phyloP scores from a whole-genome alignment of 2,113 vertebrate genomes.

The Rafetus swinhoei region DNA sequence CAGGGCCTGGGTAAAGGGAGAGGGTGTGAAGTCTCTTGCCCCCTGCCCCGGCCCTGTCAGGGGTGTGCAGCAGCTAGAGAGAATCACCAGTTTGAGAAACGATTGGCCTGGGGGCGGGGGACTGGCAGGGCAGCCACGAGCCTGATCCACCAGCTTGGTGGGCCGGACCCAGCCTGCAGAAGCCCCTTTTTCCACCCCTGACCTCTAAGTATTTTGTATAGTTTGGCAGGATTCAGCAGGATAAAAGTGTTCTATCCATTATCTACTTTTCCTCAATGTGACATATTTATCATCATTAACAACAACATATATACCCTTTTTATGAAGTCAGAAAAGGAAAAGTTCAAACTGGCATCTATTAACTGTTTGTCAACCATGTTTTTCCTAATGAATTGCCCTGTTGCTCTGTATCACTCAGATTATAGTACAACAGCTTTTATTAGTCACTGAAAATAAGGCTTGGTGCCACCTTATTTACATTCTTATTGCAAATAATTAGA shows the following conservation, averaged over 20 bases:
- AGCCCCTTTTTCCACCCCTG: no score
- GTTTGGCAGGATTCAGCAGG: slow-evolving; percentile 59
- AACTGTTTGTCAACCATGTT: slow-evolving; percentile 74
- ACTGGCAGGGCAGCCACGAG: no score
- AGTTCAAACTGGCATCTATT: slow-evolving; percentile 66
- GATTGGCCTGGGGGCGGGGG: no score
- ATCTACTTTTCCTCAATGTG: slow-evolving; percentile 51
- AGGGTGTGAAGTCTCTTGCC: no score
- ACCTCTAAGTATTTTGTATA: neutral
- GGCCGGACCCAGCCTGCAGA: no score
- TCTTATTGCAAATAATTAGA: slow-evolving; percentile 77
- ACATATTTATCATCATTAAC: slow-evolving; percentile 62
- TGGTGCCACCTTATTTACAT: slow-evolving; percentile 79
- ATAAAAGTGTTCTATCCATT: slow-evolving; percentile 35
- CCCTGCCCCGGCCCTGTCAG: no score
- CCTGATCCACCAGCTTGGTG: no score
- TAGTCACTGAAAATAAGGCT: slow-evolving; percentile 79
- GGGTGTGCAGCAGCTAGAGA: no score
- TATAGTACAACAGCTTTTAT: slow-evolving; percentile 79
- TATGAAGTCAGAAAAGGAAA: slow-evolving; percentile 64
- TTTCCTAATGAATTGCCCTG: slow-evolving; percentile 81
- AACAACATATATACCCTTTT: slow-evolving; percentile 18
- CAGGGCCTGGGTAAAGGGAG: no score
- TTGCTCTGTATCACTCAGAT: slow-evolving; percentile 79
- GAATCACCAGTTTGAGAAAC: no score